Evolutionary conservation across 2,888 invertebrate species (phyloP), one percentile per base, ranked within the genome.

Genomic region (Caenorhabditis zanzibari): DNA sequence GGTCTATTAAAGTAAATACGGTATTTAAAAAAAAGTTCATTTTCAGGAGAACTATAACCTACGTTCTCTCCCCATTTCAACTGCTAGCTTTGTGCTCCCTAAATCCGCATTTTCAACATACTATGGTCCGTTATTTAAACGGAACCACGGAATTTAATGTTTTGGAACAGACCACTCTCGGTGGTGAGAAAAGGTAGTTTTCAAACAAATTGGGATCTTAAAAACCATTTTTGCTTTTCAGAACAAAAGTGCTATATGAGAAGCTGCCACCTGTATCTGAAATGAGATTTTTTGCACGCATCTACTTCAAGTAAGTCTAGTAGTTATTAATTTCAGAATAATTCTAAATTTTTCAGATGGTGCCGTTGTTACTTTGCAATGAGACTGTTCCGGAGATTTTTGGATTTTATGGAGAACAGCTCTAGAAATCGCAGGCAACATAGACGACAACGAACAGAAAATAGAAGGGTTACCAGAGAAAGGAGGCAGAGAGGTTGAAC

Each of bases 91-190:
- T 79, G 0, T 63, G 52, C 26, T 71, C 79, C 16, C n/a, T 72
- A 5, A 61, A 63, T 4, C 54, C 71, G 0, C 44, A 79, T 35
- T 79, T 79, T 22, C 79, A 79, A 38, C 12, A 26, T 4, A 56
- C 79, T 6, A 71, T 79, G 79, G 2, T 56, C 1, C 63, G 79
- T 1, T 64, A 64, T 41, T 19, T 79, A 14, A 52, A 79, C 22
- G 79, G 59, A 24, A 54, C 63, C n/a, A 26, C 14, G 1, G 10
- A n/a, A 16, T 58, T 77, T 32, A 9, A 69, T 1, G 54, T 77
- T 6, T 14, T 24, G 10, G 54, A 22, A 14, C 24, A 54, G 12
- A 44, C n/a, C 5, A 68, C 49, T 1, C 16, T 71, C 16, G 77
- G 77, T 10, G 77, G 77, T 32, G 61, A 69, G 41, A 56, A 28